These are phyloP conservation scores for Drosophila setifemur DNA, from an alignment of 1,140 invertebrate species.

Conservation along the genomic window DNA sequence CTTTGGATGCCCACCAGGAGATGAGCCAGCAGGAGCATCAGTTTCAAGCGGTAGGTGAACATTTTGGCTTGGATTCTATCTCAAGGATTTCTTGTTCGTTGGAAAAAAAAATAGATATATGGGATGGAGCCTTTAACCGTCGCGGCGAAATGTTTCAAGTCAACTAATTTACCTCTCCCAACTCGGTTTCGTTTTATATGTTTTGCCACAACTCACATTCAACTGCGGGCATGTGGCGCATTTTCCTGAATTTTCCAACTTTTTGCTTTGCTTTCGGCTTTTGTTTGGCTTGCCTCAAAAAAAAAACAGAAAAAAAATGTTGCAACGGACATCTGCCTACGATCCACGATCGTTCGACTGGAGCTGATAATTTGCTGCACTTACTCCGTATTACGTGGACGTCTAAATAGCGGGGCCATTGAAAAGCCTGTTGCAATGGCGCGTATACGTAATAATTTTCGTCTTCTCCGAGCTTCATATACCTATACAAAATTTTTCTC, in stretches of 20 bases:
- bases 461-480: no score
- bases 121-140: slow-evolving; percentile 43
- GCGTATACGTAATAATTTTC: slow-evolving; percentile 73
- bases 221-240: slow-evolving; percentile 21
- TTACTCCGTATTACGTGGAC: slow-evolving; percentile 64
- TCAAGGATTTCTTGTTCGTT: no score
- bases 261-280: slow-evolving; percentile 34
- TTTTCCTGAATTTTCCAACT: slow-evolving; percentile 70
- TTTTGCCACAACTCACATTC: slow-evolving; percentile 7
- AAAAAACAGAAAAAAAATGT: slow-evolving; percentile 29
- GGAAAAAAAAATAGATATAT: neutral
- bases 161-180: slow-evolving; percentile 71
- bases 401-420: slow-evolving; percentile 37
- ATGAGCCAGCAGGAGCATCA: slow-evolving; percentile 20
- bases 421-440: slow-evolving; percentile 56
- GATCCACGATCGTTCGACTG: slow-evolving; percentile 17
- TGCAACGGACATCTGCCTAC: slow-evolving; percentile 71
- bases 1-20: slow-evolving; percentile 13
- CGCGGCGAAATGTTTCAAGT: slow-evolving; percentile 69
- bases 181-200: slow-evolving; percentile 63
- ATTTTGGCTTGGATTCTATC: slow-evolving; percentile 32
- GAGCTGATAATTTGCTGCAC: slow-evolving; percentile 74
- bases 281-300: slow-evolving; percentile 54
- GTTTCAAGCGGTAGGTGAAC: slow-evolving; percentile 33
- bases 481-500: no score